phyloP scores from a whole-genome alignment of 2,113 vertebrate genomes.

The Procavia capensis region DNA sequence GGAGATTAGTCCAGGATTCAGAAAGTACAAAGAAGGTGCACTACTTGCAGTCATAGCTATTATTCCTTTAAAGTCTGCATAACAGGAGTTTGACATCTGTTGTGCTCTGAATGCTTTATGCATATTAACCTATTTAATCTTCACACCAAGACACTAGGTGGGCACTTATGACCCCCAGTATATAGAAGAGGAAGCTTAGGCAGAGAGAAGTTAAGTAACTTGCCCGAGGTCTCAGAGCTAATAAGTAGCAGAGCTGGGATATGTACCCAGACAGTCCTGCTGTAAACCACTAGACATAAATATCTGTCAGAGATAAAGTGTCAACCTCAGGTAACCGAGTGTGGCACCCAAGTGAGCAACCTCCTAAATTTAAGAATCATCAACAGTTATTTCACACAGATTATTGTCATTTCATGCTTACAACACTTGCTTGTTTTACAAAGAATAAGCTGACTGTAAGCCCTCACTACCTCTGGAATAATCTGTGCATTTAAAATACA shows the following conservation, averaged over 20 bases:
- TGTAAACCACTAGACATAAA: not conserved
- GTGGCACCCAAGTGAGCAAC: not conserved
- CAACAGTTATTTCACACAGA: not conserved
- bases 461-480: no score
- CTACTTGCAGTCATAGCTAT: not conserved
- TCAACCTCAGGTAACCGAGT: not conserved
- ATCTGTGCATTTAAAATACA: conserved; percentile 2
- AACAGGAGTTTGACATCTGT: not conserved
- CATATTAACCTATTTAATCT: not conserved
- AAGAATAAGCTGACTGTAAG: not conserved
- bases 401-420: not conserved
- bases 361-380: not conserved
- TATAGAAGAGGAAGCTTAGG: not conserved
- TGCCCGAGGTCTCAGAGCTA: not conserved
- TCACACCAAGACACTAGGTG: not conserved
- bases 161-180: not conserved
- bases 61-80: not conserved
- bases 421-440: not conserved
- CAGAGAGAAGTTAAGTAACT: not conserved
- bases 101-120: not conserved
- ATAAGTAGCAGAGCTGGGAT: not conserved
- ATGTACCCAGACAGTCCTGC: not conserved
- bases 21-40: not conserved
- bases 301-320: not conserved
- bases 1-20: conserved; percentile 15